Conservation (phyloP, 1,140 invertebrate genomes). For the Platyscapa corneri region DNA sequence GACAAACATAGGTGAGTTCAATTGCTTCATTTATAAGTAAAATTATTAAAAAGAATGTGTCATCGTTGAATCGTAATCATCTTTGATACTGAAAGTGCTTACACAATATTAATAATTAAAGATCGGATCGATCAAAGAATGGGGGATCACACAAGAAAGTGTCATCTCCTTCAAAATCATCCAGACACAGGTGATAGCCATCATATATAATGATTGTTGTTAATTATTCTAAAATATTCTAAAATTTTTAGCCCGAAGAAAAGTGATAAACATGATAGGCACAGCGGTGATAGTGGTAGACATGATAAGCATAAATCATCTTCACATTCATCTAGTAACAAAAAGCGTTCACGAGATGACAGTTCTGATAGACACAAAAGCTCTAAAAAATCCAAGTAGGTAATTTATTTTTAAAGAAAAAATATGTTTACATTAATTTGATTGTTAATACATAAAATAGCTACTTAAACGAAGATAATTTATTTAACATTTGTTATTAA, state of each 20-base stretch:
- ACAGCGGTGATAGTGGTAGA: constrained; percentile 47
- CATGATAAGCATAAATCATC: constrained; percentile 65
- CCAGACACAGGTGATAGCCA: constrained; percentile 72
- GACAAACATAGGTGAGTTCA: constrained; percentile 68
- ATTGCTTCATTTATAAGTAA: constrained; percentile 1
- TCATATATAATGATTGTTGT: constrained; percentile 22
- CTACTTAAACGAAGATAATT: background rate
- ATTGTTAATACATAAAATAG: background rate
- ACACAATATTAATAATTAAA: constrained; percentile 64
- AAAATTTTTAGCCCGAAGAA: constrained; percentile 69
- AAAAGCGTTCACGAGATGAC: constrained; percentile 83
- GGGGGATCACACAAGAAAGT: constrained; percentile 75
- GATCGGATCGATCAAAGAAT: constrained; percentile 71
- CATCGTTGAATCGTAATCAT: constrained; percentile 42
- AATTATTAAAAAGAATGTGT: constrained; percentile 15
- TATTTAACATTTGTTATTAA: too few relatives aligned
- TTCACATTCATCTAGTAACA: constrained; percentile 72
- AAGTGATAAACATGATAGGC: constrained; percentile 71
- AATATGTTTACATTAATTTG: background rate
- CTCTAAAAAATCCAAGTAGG: constrained; percentile 81
- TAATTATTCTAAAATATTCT: constrained; percentile 52
- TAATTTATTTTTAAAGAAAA: background rate
- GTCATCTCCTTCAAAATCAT: constrained; percentile 74
- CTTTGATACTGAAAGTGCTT: constrained; percentile 41
- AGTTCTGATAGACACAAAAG: constrained; percentile 80